phyloP scores from a whole-genome alignment of 2,113 vertebrate genomes.

The Passer domesticus region DNA sequence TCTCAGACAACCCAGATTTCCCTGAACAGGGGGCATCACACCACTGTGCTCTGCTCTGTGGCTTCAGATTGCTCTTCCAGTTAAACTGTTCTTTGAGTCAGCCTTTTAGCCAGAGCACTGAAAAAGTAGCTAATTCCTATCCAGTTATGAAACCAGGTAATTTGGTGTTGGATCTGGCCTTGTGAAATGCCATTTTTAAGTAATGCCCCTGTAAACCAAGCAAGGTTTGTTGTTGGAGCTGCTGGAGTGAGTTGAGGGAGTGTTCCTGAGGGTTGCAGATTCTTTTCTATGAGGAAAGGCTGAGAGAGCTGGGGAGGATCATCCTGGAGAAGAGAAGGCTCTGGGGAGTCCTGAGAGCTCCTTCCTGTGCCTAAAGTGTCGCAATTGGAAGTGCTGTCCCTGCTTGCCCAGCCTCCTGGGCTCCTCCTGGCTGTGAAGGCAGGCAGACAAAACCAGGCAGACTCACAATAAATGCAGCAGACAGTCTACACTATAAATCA shows the following conservation, averaged over 20 bases:
- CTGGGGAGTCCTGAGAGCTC: not conserved
- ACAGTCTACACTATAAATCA: not conserved
- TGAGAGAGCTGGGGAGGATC: not conserved
- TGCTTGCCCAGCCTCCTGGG: not conserved
- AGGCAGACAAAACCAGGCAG: not conserved
- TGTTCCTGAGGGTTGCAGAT: not conserved
- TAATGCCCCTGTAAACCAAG: not conserved
- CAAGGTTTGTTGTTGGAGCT: not conserved
- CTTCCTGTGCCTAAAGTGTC: not conserved
- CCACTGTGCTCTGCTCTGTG: not conserved
- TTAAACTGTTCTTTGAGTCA: not conserved
- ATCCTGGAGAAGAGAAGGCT: not conserved
- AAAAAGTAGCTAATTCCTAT: not conserved
- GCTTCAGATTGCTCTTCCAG: not conserved
- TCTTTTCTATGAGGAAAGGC: not conserved
- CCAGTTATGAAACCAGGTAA: not conserved
- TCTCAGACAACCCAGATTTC: not conserved
- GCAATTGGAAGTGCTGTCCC: not conserved
- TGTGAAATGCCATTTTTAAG: not conserved
- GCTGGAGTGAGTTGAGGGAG: fast-evolving
- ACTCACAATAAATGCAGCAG: not conserved
- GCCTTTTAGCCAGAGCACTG: not conserved
- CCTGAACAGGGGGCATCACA: not conserved
- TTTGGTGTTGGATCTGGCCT: not conserved
- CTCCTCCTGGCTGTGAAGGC: not conserved